Evolutionary conservation across 2,797 vertebrate genomes (phyloP).

Genomic region (Chlorospingus flavigularis): DNA sequence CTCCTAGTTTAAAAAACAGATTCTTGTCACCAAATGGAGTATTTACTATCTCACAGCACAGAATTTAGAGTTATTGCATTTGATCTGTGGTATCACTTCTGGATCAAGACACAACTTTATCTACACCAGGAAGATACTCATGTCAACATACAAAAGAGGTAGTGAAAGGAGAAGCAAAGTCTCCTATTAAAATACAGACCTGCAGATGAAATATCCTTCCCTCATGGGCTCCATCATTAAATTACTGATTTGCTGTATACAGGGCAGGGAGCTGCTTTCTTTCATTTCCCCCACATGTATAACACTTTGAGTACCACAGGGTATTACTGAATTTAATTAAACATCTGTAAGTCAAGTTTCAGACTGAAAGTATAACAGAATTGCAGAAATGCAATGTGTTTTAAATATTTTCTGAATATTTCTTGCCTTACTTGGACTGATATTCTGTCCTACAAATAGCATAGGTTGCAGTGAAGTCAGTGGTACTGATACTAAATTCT

Average conservation of each 20-base stretch:
- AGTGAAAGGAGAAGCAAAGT: neutral
- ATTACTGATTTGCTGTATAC: neutral
- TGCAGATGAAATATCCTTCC: neutral
- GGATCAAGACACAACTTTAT: neutral
- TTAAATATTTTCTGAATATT: neutral
- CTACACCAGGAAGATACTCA: neutral
- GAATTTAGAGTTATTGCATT: neutral
- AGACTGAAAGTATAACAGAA: neutral
- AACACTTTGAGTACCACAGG: neutral
- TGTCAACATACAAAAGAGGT: neutral
- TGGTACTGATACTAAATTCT: neutral
- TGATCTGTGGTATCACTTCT: neutral
- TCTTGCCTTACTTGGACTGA: neutral
- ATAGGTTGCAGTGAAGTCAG: neutral
- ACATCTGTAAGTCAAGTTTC: neutral
- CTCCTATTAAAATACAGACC: neutral
- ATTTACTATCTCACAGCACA: neutral
- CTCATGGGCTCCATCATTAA: neutral
- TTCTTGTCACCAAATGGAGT: neutral
- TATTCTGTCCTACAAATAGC: neutral
- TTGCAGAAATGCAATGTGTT: neutral
- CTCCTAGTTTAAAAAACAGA: neutral
- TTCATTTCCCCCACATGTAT: rapidly evolving
- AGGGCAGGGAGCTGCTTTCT: neutral
- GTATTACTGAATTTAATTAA: neutral